Percentiles rank a stretch among this genome's conserved stretches.
Conservation (phyloP, 2,888 invertebrate genomes). For the Eurytoma californica region DNA sequence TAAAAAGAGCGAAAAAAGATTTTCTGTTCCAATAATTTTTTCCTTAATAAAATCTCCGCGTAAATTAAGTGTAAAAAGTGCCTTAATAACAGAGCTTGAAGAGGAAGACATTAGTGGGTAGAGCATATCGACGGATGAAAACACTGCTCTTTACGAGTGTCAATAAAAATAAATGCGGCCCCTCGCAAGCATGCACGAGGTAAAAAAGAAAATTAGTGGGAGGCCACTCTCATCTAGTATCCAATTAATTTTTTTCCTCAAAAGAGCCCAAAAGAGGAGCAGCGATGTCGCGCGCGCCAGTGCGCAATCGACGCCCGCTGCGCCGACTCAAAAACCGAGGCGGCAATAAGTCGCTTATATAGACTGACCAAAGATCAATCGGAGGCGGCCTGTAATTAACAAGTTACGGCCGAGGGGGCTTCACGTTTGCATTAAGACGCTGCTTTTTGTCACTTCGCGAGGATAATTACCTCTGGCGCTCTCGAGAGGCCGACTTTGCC, state of each 20-base stretch:
- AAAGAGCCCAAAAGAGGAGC: constrained; percentile 50
- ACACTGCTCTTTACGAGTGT: constrained; percentile 50
- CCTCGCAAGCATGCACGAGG: not conserved
- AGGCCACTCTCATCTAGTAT: constrained; percentile 62
- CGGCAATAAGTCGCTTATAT: constrained; percentile 44
- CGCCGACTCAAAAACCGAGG: not conserved
- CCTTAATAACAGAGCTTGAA: constrained; percentile 36
- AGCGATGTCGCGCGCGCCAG: not conserved
- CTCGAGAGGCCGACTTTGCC: constrained; percentile 47
- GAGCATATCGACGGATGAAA: constrained; percentile 41
- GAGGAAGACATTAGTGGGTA: constrained; percentile 37
- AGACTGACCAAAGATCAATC: constrained; percentile 72
- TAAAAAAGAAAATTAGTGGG: constrained; percentile 55
- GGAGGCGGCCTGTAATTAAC: constrained; percentile 75
- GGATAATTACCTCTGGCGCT: constrained; percentile 67
- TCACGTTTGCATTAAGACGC: constrained; percentile 73
- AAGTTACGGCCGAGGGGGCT: constrained; percentile 68
- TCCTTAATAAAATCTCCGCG: not conserved
- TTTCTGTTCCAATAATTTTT: constrained; percentile 20
- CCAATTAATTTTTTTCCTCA: constrained; percentile 71
- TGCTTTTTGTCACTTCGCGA: constrained; percentile 73
- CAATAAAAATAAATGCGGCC: constrained; percentile 49
- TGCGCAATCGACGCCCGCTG: constrained; percentile 22
- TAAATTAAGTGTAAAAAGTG: not conserved
- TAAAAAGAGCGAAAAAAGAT: not conserved